phyloP scores from a whole-genome alignment of 2,888 invertebrate genomes.

The Epirrhoe tristata region DNA sequence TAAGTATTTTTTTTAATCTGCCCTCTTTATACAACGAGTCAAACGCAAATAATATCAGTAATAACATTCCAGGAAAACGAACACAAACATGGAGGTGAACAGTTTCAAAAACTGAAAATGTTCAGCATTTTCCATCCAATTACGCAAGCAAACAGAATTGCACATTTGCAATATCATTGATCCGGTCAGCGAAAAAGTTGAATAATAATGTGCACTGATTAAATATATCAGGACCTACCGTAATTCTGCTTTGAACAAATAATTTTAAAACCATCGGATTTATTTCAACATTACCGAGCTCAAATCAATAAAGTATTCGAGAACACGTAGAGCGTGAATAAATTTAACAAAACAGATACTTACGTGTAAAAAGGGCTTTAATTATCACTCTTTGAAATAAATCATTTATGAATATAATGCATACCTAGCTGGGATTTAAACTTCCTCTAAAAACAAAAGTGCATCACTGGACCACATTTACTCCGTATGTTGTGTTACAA shows the following conservation, averaged over 20 bases:
- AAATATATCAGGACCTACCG: slow-evolving; percentile 28
- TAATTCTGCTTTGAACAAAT: slow-evolving; percentile 30
- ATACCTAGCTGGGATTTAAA: too few species aligned
- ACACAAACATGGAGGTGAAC: slow-evolving; percentile 12
- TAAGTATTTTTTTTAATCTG: too few species aligned
- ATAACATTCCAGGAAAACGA: background rate
- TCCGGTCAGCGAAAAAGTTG: slow-evolving; percentile 47
- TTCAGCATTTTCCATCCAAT: slow-evolving; percentile 52
- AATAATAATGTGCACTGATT: slow-evolving; percentile 46
- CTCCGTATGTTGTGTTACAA: too few species aligned
- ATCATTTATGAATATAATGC: too few species aligned
- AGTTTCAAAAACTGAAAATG: slow-evolving; percentile 37
- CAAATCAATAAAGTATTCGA: slow-evolving; percentile 9
- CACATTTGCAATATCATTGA: slow-evolving; percentile 51
- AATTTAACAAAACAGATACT: background rate
- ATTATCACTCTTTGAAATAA: too few species aligned
- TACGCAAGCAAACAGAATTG: slow-evolving; percentile 53
- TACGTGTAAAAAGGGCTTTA: too few species aligned
- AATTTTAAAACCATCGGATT: slow-evolving; percentile 26
- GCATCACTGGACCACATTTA: too few species aligned
- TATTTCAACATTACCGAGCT: slow-evolving; percentile 19
- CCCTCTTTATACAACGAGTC: too few species aligned
- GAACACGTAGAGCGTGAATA: slow-evolving; percentile 6
- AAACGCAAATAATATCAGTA: slow-evolving; percentile 1
- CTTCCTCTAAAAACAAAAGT: too few species aligned